Conservation (phyloP, 2,113 vertebrate genomes). For the Macrotus californicus region DNA sequence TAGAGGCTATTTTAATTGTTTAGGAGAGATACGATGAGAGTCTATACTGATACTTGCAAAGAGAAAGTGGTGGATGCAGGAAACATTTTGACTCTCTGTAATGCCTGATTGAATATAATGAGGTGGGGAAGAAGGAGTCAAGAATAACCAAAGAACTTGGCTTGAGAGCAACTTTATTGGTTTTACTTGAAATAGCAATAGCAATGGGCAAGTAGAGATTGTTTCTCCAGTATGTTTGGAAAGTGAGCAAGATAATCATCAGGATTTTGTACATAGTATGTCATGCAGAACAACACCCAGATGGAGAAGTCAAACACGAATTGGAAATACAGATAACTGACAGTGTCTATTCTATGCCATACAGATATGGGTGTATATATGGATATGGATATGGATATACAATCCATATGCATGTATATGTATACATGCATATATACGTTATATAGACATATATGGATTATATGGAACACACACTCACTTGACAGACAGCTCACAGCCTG, state of each 20-base stretch:
- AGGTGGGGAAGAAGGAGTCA: background rate
- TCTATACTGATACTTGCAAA: background rate
- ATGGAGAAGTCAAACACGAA: background rate
- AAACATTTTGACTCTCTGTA: background rate
- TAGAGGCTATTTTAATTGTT: background rate
- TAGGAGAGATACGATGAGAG: background rate
- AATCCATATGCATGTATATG: too few relatives aligned
- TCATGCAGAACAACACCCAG: background rate
- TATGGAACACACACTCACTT: background rate
- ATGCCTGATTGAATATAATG: background rate
- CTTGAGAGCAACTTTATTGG: background rate
- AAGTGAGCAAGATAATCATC: background rate
- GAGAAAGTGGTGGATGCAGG: background rate
- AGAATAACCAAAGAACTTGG: background rate
- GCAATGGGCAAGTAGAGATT: background rate
- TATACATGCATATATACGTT: background rate
- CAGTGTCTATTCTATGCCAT: background rate
- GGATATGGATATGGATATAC: background rate
- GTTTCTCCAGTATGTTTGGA: background rate
- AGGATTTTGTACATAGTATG: background rate
- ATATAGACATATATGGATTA: background rate
- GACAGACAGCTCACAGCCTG: background rate
- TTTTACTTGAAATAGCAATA: background rate
- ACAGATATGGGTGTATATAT: too few relatives aligned
- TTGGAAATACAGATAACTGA: background rate